Evolutionary conservation across 2,113 vertebrate species (phyloP), one percentile per base, ranked within the genome.

Genomic region (Pollimyrus isidori): DNA sequence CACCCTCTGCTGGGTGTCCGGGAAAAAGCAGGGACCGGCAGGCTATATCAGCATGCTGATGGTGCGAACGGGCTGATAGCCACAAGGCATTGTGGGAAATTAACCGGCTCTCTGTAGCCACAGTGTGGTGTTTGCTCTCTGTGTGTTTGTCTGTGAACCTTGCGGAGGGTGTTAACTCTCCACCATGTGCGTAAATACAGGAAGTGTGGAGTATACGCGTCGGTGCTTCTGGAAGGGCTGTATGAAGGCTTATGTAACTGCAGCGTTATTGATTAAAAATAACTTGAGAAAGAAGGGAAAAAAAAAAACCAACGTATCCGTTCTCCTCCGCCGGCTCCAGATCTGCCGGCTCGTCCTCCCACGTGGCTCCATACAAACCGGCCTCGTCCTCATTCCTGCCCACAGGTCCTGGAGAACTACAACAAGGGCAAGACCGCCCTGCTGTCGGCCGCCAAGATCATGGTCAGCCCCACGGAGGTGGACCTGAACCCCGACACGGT

Each of bases 391-490:
- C 23, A 2, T 52, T 73, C 7, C 46, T 52, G 17, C 56, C 86
- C 17, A 4, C 65, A 99, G 98, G 98, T 99, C 91, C 94, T 99
- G 93, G 98, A 99, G 95, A 99, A 99, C 93, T 99, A 99, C 94
- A 99, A 99, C 93, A 99, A 98, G 92, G 98, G 98, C 23, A 99
- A 99, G 93, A 99, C 98, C 0, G 98, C 98, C 89, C 94, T 99
- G 91, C 97, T 99, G 1, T 99, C 98, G 0, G 98, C 98, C 45
- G 98, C 98, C 56, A 99, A 99, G 95, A 97, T 99, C 93, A 99
- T 99, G 98, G 98, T 99, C 94, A 99, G 98, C 93, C 98, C 98
- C 62, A 99, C 98, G 0, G 98, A 99, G 92, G 97, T 99, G 94
- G 98, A 99, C 95, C 95, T 99, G 93, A 98, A 98, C 73, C 98